Evolutionary conservation across 2,797 vertebrate species (phyloP).

Genomic region (Coluber constrictor): DNA sequence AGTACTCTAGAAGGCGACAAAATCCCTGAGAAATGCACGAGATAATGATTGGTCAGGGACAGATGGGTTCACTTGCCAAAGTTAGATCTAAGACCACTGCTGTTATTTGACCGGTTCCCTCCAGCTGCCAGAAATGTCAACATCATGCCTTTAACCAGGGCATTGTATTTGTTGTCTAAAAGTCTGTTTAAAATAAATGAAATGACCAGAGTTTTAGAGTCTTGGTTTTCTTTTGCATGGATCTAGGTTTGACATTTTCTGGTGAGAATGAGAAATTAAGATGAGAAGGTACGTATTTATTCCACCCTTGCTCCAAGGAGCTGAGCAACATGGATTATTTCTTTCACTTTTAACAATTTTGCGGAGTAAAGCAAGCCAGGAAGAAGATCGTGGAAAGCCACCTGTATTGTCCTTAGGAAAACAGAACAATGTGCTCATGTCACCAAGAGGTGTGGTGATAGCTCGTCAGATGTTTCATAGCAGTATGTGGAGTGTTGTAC

Average conservation of each 20-base stretch:
- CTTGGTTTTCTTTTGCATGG: background rate
- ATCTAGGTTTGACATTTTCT: background rate
- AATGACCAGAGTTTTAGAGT: background rate
- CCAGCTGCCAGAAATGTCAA: background rate
- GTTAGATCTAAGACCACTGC: background rate
- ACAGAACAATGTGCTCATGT: background rate
- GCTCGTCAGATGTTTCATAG: background rate
- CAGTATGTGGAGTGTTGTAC: background rate
- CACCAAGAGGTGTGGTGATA: background rate
- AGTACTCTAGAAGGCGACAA: background rate
- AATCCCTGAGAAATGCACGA: background rate
- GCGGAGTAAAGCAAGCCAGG: background rate
- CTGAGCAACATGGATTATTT: background rate
- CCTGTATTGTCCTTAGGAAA: background rate
- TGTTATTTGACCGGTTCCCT: background rate
- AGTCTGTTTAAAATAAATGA: conserved; percentile 11
- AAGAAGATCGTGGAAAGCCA: background rate
- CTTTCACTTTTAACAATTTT: background rate
- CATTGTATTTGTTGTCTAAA: background rate
- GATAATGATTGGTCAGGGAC: background rate
- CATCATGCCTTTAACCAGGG: background rate
- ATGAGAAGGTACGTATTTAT: background rate
- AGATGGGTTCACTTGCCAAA: too few relatives aligned
- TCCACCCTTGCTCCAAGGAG: background rate
- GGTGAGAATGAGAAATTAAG: background rate